Conservation (phyloP, 1,140 invertebrate species). For the Drosophila arizonae region DNA sequence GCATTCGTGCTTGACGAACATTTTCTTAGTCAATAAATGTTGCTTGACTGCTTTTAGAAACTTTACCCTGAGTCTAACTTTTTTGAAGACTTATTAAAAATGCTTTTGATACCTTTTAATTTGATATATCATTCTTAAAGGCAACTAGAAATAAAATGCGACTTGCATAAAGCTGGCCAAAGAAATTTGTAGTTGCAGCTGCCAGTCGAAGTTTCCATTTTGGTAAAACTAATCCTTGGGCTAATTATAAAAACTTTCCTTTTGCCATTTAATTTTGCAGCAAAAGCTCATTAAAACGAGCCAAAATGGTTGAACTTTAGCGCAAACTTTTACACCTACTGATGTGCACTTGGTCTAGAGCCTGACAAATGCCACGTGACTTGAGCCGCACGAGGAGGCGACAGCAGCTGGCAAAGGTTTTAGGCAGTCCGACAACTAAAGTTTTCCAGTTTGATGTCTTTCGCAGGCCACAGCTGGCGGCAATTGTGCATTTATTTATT, state of each 20-base stretch:
- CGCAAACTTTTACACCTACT: slow-evolving; percentile 64
- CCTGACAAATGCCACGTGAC: slow-evolving; percentile 61
- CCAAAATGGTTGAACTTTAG: slow-evolving; percentile 50
- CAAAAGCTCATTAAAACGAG: slow-evolving; percentile 74
- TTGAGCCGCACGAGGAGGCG: slow-evolving; percentile 22
- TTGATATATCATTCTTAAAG: background rate
- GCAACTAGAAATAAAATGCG: background rate
- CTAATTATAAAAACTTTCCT: slow-evolving; percentile 70
- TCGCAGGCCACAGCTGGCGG: slow-evolving; percentile 31
- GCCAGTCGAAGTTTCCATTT: slow-evolving; percentile 20
- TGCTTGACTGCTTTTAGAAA: background rate
- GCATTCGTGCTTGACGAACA: background rate
- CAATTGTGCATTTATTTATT: slow-evolving; percentile 28
- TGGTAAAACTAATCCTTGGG: slow-evolving; percentile 2
- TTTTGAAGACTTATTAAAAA: background rate
- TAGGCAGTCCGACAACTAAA: slow-evolving; percentile 16
- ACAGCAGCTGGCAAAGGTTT: slow-evolving; percentile 56
- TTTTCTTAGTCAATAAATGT: slow-evolving; percentile 3
- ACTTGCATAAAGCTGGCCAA: background rate
- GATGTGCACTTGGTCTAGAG: slow-evolving; percentile 41
- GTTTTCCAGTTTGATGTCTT: slow-evolving; percentile 56
- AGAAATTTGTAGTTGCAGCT: slow-evolving; percentile 1
- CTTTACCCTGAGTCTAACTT: background rate
- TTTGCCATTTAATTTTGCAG: slow-evolving; percentile 37
- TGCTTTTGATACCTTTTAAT: background rate